phyloP scores from a whole-genome alignment of 2,797 vertebrate genomes.

The Clarias fuscus region DNA sequence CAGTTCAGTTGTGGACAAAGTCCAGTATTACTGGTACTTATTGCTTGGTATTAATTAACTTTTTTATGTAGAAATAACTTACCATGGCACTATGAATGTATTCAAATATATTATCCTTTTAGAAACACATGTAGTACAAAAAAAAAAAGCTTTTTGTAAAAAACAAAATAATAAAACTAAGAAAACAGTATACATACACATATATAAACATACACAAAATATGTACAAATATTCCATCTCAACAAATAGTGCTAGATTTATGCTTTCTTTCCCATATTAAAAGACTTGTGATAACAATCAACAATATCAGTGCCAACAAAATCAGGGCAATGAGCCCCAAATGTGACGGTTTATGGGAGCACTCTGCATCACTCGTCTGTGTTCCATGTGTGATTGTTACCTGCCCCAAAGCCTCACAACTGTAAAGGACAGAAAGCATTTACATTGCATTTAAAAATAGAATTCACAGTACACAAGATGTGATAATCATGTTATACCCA shows the following conservation, averaged over 20 bases:
- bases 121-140: neutral
- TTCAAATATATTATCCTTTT: neutral
- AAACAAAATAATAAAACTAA: neutral
- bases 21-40: neutral
- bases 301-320: neutral
- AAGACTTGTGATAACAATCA: neutral
- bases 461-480: no score
- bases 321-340: neutral
- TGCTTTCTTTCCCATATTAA: neutral
- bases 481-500: constrained; percentile 43
- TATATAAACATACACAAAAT: neutral
- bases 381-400: constrained; percentile 46
- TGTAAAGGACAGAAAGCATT: constrained; percentile 41
- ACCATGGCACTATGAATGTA: neutral
- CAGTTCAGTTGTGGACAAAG: neutral
- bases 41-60: neutral
- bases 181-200: neutral
- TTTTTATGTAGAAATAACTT: neutral
- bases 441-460: no score
- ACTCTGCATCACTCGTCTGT: constrained; percentile 46
- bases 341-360: neutral
- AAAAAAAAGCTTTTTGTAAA: neutral
- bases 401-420: constrained; percentile 52
- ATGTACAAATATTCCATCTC: neutral
- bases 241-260: neutral